Percentiles rank a stretch among this genome's conserved stretches.
Conservation (phyloP, 1,140 invertebrate species). For the Pachypsylla venusta region DNA sequence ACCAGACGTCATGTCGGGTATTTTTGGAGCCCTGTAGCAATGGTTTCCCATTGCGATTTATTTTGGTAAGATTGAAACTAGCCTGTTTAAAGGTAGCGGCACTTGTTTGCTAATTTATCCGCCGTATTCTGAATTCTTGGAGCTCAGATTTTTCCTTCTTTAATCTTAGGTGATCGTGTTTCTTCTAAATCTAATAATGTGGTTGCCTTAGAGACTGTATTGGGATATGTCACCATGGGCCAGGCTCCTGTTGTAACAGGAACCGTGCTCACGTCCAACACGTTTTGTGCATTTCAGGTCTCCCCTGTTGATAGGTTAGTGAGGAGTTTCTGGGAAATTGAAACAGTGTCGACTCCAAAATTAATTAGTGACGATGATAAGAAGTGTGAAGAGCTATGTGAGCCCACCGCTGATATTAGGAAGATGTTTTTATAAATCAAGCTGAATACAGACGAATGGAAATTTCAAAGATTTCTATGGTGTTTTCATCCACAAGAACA, state of each 20-base stretch:
- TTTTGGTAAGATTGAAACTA: too few species aligned
- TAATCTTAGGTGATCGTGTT: not conserved
- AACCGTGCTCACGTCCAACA: not conserved
- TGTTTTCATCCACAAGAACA: not conserved
- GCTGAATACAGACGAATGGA: not conserved
- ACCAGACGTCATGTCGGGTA: not conserved
- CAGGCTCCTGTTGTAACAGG: not conserved
- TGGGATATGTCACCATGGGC: not conserved
- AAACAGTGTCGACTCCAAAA: not conserved
- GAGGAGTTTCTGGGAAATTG: not conserved
- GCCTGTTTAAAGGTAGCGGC: too few species aligned
- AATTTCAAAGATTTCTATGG: not conserved
- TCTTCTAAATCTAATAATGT: not conserved
- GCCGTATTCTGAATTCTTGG: not conserved
- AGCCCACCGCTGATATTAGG: not conserved
- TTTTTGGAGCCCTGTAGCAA: too few species aligned
- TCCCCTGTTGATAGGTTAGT: not conserved
- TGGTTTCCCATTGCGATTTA: too few species aligned
- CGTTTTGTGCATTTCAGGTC: not conserved
- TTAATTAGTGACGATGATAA: not conserved
- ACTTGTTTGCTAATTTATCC: too few species aligned
- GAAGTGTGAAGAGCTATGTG: not conserved
- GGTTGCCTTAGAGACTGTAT: not conserved
- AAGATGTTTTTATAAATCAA: conserved; percentile 8
- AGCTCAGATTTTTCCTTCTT: not conserved